Evolutionary conservation across 2,888 invertebrate species (phyloP), one percentile per base, ranked within the genome.

Genomic region (Sicus ferrugineus): DNA sequence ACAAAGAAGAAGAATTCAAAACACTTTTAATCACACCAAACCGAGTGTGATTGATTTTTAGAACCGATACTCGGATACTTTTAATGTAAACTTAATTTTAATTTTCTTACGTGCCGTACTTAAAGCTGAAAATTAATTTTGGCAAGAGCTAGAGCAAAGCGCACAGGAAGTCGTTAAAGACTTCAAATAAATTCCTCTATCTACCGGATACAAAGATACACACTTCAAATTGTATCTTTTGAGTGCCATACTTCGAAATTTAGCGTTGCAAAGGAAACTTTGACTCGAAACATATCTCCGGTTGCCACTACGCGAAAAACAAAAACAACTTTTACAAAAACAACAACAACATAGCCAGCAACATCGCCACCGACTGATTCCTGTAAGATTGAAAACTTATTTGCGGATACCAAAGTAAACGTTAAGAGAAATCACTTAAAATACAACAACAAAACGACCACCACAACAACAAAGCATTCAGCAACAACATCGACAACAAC

Each of bases 251-350:
- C 38, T 14, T 23, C 23, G 61, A 38, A 11, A 38, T 59, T 19
- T 59, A 38, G 23, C 21, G 14, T 42, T 4, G 42, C 5, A 26
- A 48, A 11, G 19, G 30, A 50, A 14, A 50, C 46, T 64, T 46
- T 19, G n/a, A 58, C 34, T 30, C 34, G 9, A 72, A 74, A 74
- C 75, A 79, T 78, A 81, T 76, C 79, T 74, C 68, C 73, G 70
- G 74, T 70, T 75, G 69, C 69, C 69, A 72, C 65, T 19, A 52
- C 28, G 14, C 54, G 7, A 11, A 16, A 26, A 28, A 11, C 54
- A 31, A 63, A 64, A 72, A 2, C 58, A 66, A 19, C 61, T 64
- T 34, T 64, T 69, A 34, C 34, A 66, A 54, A 54, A 69, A 26
- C 64, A 48, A 52, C 61, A 64, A 52, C 31, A 59, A 62, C 34